Percentiles rank a stretch among this genome's conserved stretches.
Conservation (phyloP, 2,888 invertebrate species). For the Crepidodera aurea region DNA sequence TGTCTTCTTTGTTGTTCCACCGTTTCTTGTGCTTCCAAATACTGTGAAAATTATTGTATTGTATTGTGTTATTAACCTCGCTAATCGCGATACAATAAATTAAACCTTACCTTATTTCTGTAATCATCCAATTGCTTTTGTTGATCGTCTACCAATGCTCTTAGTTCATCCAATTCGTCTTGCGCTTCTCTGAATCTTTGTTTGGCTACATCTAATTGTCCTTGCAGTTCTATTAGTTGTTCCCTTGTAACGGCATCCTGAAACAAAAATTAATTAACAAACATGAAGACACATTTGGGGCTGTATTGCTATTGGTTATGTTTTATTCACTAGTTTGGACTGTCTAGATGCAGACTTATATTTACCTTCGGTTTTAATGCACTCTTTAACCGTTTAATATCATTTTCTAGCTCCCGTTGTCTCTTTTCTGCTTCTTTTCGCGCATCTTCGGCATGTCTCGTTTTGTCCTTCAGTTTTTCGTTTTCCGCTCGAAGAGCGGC, state of each 20-base stretch:
- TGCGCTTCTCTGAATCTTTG: constrained; percentile 66
- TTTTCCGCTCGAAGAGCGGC: constrained; percentile 64
- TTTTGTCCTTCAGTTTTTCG: constrained; percentile 62
- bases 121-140: constrained; percentile 74
- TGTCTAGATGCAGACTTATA: too few relatives aligned
- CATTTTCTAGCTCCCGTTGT: constrained; percentile 67
- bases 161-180: constrained; percentile 69
- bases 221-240: constrained; percentile 70
- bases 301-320: too few relatives aligned
- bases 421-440: constrained; percentile 69
- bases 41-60: constrained; percentile 52
- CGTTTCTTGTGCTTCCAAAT: constrained; percentile 72
- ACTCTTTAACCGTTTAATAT: constrained; percentile 58
- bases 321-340: too few relatives aligned
- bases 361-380: constrained; percentile 42
- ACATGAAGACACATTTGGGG: too few relatives aligned
- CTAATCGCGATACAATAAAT: too few relatives aligned
- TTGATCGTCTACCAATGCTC: constrained; percentile 70
- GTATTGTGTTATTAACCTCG: neutral
- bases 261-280: neutral
- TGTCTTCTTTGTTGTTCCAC: constrained; percentile 76
- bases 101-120: constrained; percentile 69
- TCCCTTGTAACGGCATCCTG: constrained; percentile 61
- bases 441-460: constrained; percentile 58
- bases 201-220: constrained; percentile 64